Conservation (phyloP, 2,797 vertebrate genomes). For the Manis pentadactyla region DNA sequence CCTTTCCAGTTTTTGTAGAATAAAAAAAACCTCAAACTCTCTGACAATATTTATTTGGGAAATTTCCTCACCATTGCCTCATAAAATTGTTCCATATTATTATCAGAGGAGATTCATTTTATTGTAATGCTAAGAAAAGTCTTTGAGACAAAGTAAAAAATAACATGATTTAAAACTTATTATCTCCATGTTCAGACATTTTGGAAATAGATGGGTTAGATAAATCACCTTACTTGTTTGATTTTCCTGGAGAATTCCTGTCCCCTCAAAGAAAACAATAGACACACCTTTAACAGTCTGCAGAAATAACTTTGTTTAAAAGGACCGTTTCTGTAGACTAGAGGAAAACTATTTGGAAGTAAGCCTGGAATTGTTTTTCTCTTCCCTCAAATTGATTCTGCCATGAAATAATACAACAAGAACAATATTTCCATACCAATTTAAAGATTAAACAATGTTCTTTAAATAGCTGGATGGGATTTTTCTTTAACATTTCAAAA, state of each 20-base stretch:
- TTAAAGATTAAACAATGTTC: not conserved
- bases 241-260: not conserved
- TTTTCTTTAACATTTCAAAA: conserved; percentile 50
- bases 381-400: conserved; percentile 6
- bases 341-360: not conserved
- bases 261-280: not conserved
- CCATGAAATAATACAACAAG: not conserved
- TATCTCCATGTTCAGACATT: not conserved
- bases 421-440: not conserved
- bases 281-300: not conserved
- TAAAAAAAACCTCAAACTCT: not conserved
- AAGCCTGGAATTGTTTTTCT: not conserved
- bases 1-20: too few species aligned
- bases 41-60: not conserved
- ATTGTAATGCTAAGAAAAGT: not conserved
- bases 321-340: not conserved
- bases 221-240: not conserved
- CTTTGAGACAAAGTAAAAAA: not conserved
- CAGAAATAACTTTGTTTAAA: not conserved
- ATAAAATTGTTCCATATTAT: not conserved
- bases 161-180: not conserved
- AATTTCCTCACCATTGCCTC: not conserved
- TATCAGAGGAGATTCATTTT: not conserved
- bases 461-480: not conserved
- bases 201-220: not conserved